Evolutionary conservation across 2,888 invertebrate genomes (phyloP).

Genomic region (Lasioglossum vierecki): DNA sequence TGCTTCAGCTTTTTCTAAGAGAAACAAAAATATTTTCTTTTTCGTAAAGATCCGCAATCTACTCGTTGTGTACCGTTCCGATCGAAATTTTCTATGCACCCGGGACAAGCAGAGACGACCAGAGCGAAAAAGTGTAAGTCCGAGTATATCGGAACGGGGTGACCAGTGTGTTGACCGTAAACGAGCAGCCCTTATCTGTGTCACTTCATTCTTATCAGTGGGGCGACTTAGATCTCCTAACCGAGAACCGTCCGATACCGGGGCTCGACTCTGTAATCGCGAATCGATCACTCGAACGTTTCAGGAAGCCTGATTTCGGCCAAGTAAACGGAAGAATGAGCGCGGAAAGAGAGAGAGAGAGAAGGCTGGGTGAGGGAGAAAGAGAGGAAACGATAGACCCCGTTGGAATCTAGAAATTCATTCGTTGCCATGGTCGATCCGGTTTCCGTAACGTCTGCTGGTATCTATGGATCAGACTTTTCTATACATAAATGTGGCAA

Average conservation of each 20-base stretch:
- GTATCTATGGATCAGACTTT: constrained; percentile 72
- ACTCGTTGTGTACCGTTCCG: not conserved
- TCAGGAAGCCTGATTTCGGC: constrained; percentile 55
- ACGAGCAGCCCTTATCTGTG: constrained; percentile 39
- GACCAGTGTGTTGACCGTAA: constrained; percentile 28
- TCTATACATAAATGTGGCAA: constrained; percentile 77
- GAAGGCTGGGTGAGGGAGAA: not conserved
- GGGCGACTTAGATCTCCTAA: constrained; percentile 31
- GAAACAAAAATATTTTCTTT: not conserved
- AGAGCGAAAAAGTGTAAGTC: not conserved
- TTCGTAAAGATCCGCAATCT: too few relatives aligned
- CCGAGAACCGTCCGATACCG: constrained; percentile 39
- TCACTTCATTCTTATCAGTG: constrained; percentile 43
- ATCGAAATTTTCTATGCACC: not conserved
- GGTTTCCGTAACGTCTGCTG: constrained; percentile 71
- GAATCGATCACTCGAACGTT: constrained; percentile 67
- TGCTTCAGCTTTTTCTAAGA: not conserved
- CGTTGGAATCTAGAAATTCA: constrained; percentile 60
- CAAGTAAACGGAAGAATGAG: constrained; percentile 46
- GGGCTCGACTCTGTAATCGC: constrained; percentile 55
- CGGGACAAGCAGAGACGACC: not conserved
- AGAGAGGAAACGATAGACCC: constrained; percentile 2
- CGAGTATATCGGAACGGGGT: constrained; percentile 9
- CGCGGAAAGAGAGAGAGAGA: constrained; percentile 39
- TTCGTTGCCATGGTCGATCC: constrained; percentile 63